These are phyloP conservation scores for Leptodactylus fallax DNA, from an alignment of 2,797 vertebrate genomes.

Conservation along the genomic window DNA sequence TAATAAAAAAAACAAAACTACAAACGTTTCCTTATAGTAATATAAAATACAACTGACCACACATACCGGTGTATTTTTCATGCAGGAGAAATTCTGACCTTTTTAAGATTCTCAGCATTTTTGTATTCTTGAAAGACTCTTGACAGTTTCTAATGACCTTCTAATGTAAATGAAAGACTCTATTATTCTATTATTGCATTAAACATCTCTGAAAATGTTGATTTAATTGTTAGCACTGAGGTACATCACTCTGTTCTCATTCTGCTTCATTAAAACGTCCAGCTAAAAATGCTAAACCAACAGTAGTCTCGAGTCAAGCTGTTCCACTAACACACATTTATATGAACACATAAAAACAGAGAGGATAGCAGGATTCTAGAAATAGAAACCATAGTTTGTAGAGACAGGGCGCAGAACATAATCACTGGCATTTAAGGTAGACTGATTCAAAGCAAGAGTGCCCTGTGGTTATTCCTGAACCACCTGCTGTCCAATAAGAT, in stretches of 20 bases:
- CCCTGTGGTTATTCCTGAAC: constrained; percentile 35
- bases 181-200: not conserved
- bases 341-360: constrained; percentile 7
- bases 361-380: constrained; percentile 13
- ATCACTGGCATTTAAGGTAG: constrained; percentile 32
- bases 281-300: constrained; percentile 29
- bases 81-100: not conserved
- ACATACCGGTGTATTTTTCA: not conserved
- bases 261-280: constrained; percentile 22
- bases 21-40: not conserved
- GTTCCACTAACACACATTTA: constrained; percentile 23
- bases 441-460: constrained; percentile 25
- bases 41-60: not conserved
- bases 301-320: constrained; percentile 8
- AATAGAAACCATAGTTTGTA: constrained; percentile 37
- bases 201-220: not conserved
- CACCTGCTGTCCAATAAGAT: constrained; percentile 44
- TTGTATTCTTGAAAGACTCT: not conserved
- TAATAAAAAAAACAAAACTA: too few species aligned
- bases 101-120: not conserved
- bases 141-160: not conserved
- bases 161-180: not conserved
- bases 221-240: not conserved
- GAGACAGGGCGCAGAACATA: constrained; percentile 13
- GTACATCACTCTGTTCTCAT: not conserved